Base-by-base conservation (phyloP, 2,113 vertebrate species). In the Ahaetulla prasina region DNA sequence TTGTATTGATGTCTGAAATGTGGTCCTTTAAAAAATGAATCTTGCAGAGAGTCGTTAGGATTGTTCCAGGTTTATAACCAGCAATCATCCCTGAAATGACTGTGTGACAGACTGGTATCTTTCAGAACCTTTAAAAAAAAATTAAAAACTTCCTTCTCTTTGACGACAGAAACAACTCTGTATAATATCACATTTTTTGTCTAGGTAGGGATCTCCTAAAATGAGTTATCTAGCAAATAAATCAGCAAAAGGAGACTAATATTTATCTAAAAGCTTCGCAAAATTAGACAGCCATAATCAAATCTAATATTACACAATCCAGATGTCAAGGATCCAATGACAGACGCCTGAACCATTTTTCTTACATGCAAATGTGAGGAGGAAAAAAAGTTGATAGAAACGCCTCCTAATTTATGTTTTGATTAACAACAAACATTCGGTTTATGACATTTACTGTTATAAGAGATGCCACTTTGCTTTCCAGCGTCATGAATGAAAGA, bases 101-200 rank as follows among this genome's bases (percentile, higher is more conserved):
- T 47, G 90, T 90, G n/a, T n/a, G 68, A 80, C 16, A 87, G 94
- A 88, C 90, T 20, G 47, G 53, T 89, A 89, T 16, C 22, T 85
- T 93, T 92, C 14, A 3, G 84, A n/a, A 52, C 7, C 22, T 53
- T 87, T 49, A 55, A 27, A 39, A 45, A 47, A 45, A 25, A 6
- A 4, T 6, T 6, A 47, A 11, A 3, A 2, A 49, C 63, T 68
- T 87, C 45, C 20, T 25, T 47, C 5, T 49, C 45, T 25, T 91
- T 90, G 49, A 35, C 35, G 4, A 63, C 49, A 39, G 45, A 35
- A 20, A 8, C 90, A 91, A 63, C 20, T 25, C 2, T 55, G 30
- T 49, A 14, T 11, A 23, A 20, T 68, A 60, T 35, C 23, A 9
- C 4, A 5, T 10, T 60, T 49, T 63, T 87, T 63, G 84, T 60